phyloP scores from a whole-genome alignment of 2,888 invertebrate species.

The Hedya salicella region DNA sequence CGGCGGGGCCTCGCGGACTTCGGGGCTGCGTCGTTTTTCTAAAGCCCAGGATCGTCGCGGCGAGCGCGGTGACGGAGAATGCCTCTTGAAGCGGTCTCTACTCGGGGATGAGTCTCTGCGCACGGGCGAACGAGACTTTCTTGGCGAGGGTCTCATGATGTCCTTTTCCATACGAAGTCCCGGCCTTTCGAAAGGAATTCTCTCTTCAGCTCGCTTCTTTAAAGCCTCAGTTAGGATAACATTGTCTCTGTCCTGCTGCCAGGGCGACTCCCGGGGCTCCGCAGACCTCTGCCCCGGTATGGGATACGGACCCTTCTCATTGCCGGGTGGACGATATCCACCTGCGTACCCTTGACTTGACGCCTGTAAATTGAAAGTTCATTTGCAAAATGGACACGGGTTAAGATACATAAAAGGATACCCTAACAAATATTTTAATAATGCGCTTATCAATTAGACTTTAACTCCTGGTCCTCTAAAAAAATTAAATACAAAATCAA shows the following conservation, averaged over 20 bases:
- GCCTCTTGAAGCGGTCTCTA: conserved; percentile 65
- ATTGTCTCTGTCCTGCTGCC: conserved; percentile 65
- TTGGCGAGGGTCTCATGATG: conserved; percentile 50
- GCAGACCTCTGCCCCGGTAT: conserved; percentile 50
- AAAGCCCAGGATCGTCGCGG: conserved; percentile 77
- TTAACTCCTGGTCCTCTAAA: too few species aligned
- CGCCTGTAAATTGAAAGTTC: conserved; percentile 79
- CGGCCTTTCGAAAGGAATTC: conserved; percentile 53
- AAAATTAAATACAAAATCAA: too few species aligned
- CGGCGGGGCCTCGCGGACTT: conserved; percentile 65
- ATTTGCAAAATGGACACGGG: conserved; percentile 62
- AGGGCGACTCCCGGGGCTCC: conserved; percentile 51
- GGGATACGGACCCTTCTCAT: conserved; percentile 61
- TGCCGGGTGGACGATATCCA: conserved; percentile 65
- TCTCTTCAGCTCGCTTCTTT: conserved; percentile 63
- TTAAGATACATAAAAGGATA: not conserved
- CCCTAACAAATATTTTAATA: not conserved
- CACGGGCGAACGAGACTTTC: conserved; percentile 66
- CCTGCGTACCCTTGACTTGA: conserved; percentile 75
- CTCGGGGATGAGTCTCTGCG: conserved; percentile 68
- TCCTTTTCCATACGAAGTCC: conserved; percentile 47
- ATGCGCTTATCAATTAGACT: not conserved
- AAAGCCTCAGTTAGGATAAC: conserved; percentile 43
- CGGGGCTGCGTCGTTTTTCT: conserved; percentile 72
- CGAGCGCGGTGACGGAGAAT: conserved; percentile 70